Evolutionary conservation across 30 jellyfish, hydroid and myxozoan species (phyloP).

Genomic region (Turritopsis dohrnii): DNA sequence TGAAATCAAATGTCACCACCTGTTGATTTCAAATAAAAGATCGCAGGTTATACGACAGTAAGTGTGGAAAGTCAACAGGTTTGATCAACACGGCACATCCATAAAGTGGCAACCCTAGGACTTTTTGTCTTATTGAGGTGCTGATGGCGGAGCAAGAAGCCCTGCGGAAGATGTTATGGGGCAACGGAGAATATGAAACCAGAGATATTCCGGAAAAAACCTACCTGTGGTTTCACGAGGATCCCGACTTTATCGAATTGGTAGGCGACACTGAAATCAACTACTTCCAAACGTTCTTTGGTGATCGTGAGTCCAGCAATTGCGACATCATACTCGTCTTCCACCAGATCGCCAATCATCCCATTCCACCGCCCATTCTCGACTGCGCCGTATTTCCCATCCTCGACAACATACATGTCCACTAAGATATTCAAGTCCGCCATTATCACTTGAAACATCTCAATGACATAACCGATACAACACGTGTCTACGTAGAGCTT

Average conservation of each 20-base stretch:
- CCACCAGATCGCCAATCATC: conserved; percentile 73
- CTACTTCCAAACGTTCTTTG: conserved; percentile 36
- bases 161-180: too few species aligned
- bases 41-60: neutral
- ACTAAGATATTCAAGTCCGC: conserved; percentile 53
- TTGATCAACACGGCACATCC: too few species aligned
- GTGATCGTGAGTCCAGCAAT: conserved; percentile 54
- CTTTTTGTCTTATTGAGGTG: too few species aligned
- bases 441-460: conserved; percentile 47
- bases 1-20: neutral
- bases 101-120: too few species aligned
- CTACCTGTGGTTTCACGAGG: conserved; percentile 14
- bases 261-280: conserved; percentile 48
- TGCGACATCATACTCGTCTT: conserved; percentile 61
- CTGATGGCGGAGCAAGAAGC: too few species aligned
- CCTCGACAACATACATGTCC: conserved; percentile 54
- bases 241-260: conserved; percentile 36
- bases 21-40: neutral
- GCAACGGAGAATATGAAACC: too few species aligned
- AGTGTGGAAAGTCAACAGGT: neutral
- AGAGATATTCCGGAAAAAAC: neutral
- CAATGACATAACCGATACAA: conserved; percentile 74
- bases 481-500: conserved; percentile 44
- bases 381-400: conserved; percentile 53
- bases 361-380: conserved; percentile 89